phyloP scores from a whole-genome alignment of 2,113 vertebrate species.

The Centropristis striata region DNA sequence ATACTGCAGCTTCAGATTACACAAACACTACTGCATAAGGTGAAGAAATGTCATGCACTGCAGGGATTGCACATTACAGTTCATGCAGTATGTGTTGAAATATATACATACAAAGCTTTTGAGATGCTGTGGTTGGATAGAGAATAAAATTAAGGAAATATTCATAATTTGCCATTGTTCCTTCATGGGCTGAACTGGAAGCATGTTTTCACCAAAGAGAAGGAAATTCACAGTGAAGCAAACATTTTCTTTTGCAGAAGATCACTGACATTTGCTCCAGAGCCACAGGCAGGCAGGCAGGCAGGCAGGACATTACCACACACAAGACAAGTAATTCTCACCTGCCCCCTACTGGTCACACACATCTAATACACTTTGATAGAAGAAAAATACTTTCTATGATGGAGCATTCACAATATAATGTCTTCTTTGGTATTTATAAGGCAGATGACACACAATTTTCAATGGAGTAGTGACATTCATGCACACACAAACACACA shows the following conservation, averaged over 20 bases:
- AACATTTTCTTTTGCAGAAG: conserved; percentile 17
- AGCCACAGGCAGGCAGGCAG: neutral
- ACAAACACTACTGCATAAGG: neutral
- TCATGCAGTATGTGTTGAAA: neutral
- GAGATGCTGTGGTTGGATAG: neutral
- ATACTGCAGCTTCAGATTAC: neutral
- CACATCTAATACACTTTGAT: neutral
- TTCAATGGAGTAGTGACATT: too few species aligned
- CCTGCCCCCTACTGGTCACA: conserved; percentile 73
- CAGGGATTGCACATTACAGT: neutral
- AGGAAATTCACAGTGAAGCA: too few species aligned
- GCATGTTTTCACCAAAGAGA: neutral
- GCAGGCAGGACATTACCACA: neutral
- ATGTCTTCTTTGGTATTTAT: neutral
- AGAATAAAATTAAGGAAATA: neutral
- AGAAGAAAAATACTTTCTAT: neutral
- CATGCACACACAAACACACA: too few species aligned
- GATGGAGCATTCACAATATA: neutral
- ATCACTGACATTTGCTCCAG: conserved; percentile 17
- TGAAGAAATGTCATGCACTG: too few species aligned
- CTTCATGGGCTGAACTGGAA: neutral
- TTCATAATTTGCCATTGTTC: neutral
- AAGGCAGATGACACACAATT: too few species aligned
- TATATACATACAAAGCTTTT: neutral
- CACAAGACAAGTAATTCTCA: conserved; percentile 53